These are phyloP conservation scores for silkworm (Bombyx mori) DNA, from an alignment of 1,140 invertebrate genomes.

Conservation along the genomic window ASM3026992v2 NC_085110.1:4805501-4806000, in stretches of 20 bases:
- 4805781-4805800: constrained; percentile 33
- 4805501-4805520: constrained; percentile 56
- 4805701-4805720: constrained; percentile 51
- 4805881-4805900: constrained; percentile 47
- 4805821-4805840: constrained; percentile 36
- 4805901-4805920: constrained; percentile 55
- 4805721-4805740: constrained; percentile 37
- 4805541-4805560: constrained; percentile 41
- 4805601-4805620: constrained; percentile 35
- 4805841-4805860: constrained; percentile 37
- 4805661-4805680: constrained; percentile 43
- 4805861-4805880: constrained; percentile 32
- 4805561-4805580: constrained; percentile 47
- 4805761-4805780: constrained; percentile 38
- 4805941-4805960: constrained; percentile 63
- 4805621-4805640: constrained; percentile 62
- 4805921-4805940: constrained; percentile 49
- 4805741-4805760: constrained; percentile 33
- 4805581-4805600: constrained; percentile 39
- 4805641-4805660: constrained; percentile 64
- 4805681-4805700: constrained; percentile 42
- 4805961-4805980: constrained; percentile 55
- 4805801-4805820: constrained; percentile 36
- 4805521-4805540: constrained; percentile 61
- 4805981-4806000: constrained; percentile 61